phyloP scores from a whole-genome alignment of 2,888 invertebrate genomes.

The Diarsia dahlii region DNA sequence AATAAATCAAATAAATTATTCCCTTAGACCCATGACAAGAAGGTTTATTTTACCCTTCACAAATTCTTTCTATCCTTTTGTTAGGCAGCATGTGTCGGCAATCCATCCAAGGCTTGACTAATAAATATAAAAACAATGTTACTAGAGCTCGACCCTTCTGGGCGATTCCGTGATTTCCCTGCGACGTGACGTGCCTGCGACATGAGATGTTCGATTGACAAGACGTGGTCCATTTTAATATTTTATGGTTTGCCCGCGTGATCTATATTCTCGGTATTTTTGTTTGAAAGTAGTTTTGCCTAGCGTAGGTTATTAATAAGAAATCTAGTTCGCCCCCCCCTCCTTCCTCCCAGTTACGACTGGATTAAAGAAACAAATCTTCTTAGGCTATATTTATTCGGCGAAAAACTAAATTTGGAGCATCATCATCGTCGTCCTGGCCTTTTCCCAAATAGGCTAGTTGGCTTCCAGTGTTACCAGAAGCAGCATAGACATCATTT shows the following conservation, averaged over 20 bases:
- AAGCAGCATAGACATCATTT: too few species aligned
- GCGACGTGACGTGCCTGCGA: conserved; percentile 41
- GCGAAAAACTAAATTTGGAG: too few species aligned
- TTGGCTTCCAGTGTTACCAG: too few species aligned
- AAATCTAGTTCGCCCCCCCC: background rate
- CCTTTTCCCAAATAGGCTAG: too few species aligned
- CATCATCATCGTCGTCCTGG: too few species aligned
- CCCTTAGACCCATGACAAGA: conserved; percentile 22
- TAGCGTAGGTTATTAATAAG: background rate
- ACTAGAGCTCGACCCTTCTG: conserved; percentile 33
- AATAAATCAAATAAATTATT: conserved; percentile 48
- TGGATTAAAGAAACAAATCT: background rate
- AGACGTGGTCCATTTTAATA: conserved; percentile 46
- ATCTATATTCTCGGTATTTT: background rate
- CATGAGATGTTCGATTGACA: conserved; percentile 35
- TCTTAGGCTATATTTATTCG: too few species aligned
- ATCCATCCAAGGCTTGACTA: conserved; percentile 39
- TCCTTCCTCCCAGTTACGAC: background rate
- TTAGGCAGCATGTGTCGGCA: conserved; percentile 30
- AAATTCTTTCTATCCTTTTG: conserved; percentile 29
- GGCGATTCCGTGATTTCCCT: conserved; percentile 49
- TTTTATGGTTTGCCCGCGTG: conserved; percentile 5
- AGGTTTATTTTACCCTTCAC: conserved; percentile 17
- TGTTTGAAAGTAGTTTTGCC: background rate
- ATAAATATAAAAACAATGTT: conserved; percentile 59